Conservation (phyloP, 2,113 vertebrate species). For the Dromaius novaehollandiae region DNA sequence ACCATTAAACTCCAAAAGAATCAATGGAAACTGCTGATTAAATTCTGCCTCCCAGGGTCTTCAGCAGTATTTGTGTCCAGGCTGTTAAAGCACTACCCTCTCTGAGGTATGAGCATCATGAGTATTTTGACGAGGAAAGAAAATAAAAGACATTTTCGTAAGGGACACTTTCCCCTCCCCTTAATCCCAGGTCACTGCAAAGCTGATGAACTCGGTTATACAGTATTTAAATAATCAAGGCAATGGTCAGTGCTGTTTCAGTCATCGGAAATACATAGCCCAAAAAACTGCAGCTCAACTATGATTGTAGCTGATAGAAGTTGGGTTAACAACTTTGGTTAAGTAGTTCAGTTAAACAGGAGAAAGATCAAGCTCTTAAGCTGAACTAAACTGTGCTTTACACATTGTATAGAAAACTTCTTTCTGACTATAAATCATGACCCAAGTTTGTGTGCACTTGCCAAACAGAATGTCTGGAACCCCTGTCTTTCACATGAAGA, state of each 20-base stretch:
- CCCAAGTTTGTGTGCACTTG: neutral
- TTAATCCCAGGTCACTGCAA: neutral
- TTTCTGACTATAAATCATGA: neutral
- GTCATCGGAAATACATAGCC: neutral
- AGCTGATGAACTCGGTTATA: neutral
- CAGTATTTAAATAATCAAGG: neutral
- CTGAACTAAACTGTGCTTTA: neutral
- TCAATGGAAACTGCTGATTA: neutral
- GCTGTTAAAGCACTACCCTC: neutral
- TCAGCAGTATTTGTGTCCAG: neutral
- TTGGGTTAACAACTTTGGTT: neutral
- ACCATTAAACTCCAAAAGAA: neutral
- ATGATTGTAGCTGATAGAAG: neutral
- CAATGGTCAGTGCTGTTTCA: neutral
- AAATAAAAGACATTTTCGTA: neutral
- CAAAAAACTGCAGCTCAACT: neutral
- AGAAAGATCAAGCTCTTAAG: neutral
- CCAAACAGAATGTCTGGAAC: neutral
- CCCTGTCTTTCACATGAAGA: neutral
- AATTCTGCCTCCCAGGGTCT: neutral
- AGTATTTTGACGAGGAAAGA: neutral
- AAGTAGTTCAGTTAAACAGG: neutral
- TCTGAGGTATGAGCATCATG: neutral
- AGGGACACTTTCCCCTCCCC: neutral
- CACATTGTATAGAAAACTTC: neutral